Percentiles rank a stretch among this genome's conserved stretches.
Conservation (phyloP, 2,113 vertebrate species). For the Centropristis striata region DNA sequence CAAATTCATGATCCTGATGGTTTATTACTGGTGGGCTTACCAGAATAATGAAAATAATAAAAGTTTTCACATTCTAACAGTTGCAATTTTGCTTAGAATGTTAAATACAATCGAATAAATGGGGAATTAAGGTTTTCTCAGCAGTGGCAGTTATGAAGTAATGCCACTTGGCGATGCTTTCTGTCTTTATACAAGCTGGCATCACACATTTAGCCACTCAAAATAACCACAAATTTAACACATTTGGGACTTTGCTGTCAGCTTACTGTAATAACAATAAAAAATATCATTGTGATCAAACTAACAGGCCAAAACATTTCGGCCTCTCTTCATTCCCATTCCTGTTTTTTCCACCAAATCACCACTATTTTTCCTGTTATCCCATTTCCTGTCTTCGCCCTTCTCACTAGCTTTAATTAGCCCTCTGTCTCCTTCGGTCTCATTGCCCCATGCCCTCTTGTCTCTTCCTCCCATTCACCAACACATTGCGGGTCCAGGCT, state of each 20-base stretch:
- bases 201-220: slow-evolving; percentile 42
- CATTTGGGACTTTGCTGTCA: slow-evolving; percentile 22
- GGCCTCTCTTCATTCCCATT: background rate
- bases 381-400: background rate
- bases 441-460: slow-evolving; percentile 37
- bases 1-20: background rate
- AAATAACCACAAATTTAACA: slow-evolving; percentile 46
- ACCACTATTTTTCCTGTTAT: background rate
- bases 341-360: slow-evolving; percentile 20
- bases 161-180: slow-evolving; percentile 31
- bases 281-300: background rate
- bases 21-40: background rate
- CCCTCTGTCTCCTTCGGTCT: slow-evolving; percentile 30
- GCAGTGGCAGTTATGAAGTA: slow-evolving; percentile 20
- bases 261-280: slow-evolving; percentile 20
- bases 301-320: slow-evolving; percentile 13
- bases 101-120: slow-evolving; percentile 30
- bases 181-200: slow-evolving; percentile 43
- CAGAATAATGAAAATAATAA: background rate
- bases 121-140: slow-evolving; percentile 16
- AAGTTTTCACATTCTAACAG: slow-evolving; percentile 7
- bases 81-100: background rate
- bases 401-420: slow-evolving; percentile 53
- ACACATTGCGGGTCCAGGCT: slow-evolving; percentile 40
- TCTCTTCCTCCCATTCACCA: slow-evolving; percentile 47